Evolutionary conservation across 2,797 vertebrate genomes (phyloP).

Genomic region (Naso thynnoides): DNA sequence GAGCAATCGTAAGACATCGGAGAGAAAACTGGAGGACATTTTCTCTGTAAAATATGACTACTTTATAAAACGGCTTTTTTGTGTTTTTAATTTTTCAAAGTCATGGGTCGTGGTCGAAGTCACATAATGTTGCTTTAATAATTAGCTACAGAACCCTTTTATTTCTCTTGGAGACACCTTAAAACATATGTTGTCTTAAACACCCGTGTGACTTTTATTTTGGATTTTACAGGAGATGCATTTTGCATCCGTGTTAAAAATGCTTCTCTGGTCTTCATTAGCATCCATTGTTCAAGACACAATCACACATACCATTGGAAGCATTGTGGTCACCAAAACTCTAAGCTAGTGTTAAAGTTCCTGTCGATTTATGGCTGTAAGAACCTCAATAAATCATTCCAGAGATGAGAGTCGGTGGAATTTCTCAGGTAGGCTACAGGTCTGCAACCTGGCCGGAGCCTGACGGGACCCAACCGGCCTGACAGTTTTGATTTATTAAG

Average conservation of each 20-base stretch:
- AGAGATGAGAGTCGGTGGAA: conserved; percentile 9
- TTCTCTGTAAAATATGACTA: too few relatives aligned
- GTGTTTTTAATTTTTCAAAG: too few relatives aligned
- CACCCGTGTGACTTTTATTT: too few relatives aligned
- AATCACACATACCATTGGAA: neutral
- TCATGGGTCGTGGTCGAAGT: too few relatives aligned
- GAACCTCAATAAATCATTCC: conserved; percentile 30
- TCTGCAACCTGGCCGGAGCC: conserved; percentile 28
- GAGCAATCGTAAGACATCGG: too few relatives aligned
- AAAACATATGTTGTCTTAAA: too few relatives aligned
- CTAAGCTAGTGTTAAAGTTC: conserved; percentile 3
- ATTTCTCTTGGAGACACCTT: too few relatives aligned
- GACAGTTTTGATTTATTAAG: conserved; percentile 57
- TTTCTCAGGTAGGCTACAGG: conserved; percentile 9
- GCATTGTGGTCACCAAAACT: conserved; percentile 1
- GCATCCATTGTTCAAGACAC: neutral
- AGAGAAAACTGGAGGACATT: too few relatives aligned
- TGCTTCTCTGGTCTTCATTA: neutral
- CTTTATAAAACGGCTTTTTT: too few relatives aligned
- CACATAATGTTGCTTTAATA: too few relatives aligned
- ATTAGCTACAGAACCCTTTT: too few relatives aligned
- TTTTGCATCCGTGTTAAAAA: neutral
- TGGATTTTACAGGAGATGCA: too few relatives aligned
- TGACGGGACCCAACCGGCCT: conserved; percentile 11
- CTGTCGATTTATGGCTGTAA: conserved; percentile 14